Base-by-base conservation (phyloP, 2,113 vertebrate species). In the Amazona guildingii region DNA sequence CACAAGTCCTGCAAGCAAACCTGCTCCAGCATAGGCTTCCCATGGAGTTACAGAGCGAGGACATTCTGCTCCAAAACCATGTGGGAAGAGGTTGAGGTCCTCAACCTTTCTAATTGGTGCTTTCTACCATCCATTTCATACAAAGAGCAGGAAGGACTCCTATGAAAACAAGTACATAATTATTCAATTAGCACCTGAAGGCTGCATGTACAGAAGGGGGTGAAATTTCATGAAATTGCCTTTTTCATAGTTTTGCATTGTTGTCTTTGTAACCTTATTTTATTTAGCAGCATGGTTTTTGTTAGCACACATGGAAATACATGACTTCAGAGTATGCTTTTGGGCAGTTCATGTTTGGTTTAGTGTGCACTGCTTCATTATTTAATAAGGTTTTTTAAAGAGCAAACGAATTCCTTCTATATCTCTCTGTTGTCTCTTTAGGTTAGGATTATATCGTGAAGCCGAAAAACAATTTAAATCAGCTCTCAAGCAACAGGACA, bases 381-480 rank as follows among this genome's bases (percentile, higher is more conserved):
- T 68, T 88, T 75, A 93, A 29, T 66, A 69, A 82, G 8, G 6
- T 76, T 62, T 69, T 3, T 13, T 48, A 0, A 5, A 83, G 21
- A 62, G 29, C 6, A 7, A 68, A 25, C 14, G 39, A 74, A 41
- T 61, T 43, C 5, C 3, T 79, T 84, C 13, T 73, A 0, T 73
- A 37, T 57, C 10, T 87, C 4, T 91, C 16, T 91, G 61, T 97
- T 96, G 7, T 90, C 86, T 81, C 68, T 84, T 94, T 96, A 98
- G 98, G 96, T 95, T 98, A 91, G 98, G 99, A 97, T 98, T 99
- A 75, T 99, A 99, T 97, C 98, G 99, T 93, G 99, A 99, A 97
- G 99, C 99, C 9, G 99, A 99, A 96, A 99, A 99, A 94, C 99
- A 99, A 74, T 99, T 99, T 97, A 98, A 99, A 86, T 99, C 99